A percentile compares a stretch with the other conserved stretches of the same genome.
These are phyloP conservation scores for Formica exsecta DNA, from an alignment of 1,140 invertebrate species.

Conservation along the genomic window DNA sequence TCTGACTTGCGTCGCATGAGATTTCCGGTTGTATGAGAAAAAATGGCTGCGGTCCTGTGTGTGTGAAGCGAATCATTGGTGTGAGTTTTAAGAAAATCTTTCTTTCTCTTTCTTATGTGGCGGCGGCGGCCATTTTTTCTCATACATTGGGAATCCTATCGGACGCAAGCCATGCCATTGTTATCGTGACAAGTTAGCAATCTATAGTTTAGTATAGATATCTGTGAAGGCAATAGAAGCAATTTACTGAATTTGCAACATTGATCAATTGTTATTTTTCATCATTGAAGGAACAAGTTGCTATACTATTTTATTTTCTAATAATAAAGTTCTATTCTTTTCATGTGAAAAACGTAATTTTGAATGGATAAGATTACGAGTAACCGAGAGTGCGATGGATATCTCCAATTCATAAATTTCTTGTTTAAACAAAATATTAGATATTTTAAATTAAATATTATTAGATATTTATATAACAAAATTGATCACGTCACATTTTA, in stretches of 20 bases:
- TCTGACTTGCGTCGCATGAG: too few relatives aligned
- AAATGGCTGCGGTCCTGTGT: too few relatives aligned
- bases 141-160: too few relatives aligned
- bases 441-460: slow-evolving; percentile 1
- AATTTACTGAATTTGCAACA: neutral
- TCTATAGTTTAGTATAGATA: too few relatives aligned
- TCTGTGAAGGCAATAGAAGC: neutral
- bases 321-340: neutral
- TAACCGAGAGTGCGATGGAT: neutral
- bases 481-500: neutral
- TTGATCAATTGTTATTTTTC: neutral
- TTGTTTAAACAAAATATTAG: neutral
- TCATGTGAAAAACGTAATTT: slow-evolving; percentile 3
- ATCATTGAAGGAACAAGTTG: neutral
- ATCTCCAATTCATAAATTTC: slow-evolving; percentile 4
- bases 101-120: too few relatives aligned
- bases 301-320: neutral
- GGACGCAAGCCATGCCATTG: too few relatives aligned
- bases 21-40: too few relatives aligned
- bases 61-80: too few relatives aligned
- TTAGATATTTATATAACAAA: neutral
- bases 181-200: too few relatives aligned
- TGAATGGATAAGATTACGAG: neutral
- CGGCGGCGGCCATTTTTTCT: too few relatives aligned
- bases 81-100: too few relatives aligned